These are phyloP conservation scores for Dipodomys ordii DNA, from an alignment of 2,113 vertebrate genomes.

Conservation along the genomic window DNA sequence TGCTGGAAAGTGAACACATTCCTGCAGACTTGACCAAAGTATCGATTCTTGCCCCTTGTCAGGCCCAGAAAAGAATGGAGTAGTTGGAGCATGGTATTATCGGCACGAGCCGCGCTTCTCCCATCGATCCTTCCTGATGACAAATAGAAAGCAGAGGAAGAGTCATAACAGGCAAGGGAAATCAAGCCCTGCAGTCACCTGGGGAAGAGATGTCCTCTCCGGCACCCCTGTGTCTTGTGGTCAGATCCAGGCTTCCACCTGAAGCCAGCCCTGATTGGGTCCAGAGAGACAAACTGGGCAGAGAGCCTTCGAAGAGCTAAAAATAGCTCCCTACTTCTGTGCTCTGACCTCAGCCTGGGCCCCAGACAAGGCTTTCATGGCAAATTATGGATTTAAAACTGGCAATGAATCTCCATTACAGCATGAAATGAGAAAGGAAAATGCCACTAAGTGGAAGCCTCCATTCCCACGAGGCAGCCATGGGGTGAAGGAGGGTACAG, in stretches of 20 bases:
- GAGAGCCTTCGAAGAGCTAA: conserved; percentile 47
- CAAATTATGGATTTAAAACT: conserved; percentile 87
- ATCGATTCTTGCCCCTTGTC: conserved; percentile 48
- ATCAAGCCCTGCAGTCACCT: background rate
- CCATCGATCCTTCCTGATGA: conserved; percentile 87
- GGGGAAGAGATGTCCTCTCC: accelerated
- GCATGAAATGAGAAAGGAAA: conserved; percentile 90
- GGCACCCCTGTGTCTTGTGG: accelerated
- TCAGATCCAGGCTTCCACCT: background rate
- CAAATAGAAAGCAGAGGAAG: conserved; percentile 85
- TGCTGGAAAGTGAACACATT: background rate
- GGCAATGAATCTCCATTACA: conserved; percentile 87
- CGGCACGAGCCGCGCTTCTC: conserved; percentile 80
- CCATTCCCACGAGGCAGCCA: conserved; percentile 78
- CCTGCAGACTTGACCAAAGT: conserved; percentile 62
- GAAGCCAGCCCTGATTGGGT: background rate
- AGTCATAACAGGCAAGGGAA: background rate
- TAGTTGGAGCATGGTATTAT: conserved; percentile 73
- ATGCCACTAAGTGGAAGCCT: conserved; percentile 83
- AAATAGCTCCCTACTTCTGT: conserved; percentile 52
- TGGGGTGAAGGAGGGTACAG: conserved; percentile 48
- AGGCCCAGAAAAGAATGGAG: conserved; percentile 62
- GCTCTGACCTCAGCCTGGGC: conserved; percentile 72
- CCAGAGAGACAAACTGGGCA: background rate
- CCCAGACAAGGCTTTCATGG: conserved; percentile 81